Evolutionary conservation across 2,888 invertebrate species (phyloP), one percentile per base, ranked within the genome.

Genomic region (Sesia apiformis): DNA sequence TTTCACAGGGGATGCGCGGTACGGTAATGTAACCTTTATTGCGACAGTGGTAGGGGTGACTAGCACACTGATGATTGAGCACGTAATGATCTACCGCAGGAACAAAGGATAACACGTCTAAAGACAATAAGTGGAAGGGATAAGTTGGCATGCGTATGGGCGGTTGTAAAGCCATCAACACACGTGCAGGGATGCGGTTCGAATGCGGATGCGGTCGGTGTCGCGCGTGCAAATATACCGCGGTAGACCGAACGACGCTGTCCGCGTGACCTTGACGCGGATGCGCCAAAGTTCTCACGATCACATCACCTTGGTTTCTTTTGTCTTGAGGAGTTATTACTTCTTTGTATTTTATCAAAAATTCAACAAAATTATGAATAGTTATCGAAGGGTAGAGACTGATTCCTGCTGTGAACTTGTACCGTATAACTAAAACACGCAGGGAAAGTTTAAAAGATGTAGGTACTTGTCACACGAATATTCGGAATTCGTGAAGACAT

Each of bases 101-200:
- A 76, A 84, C 81, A 86, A 81, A 84, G 84, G 79, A 86, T 86
- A 83, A 85, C 77, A 78, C 74, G 74, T 81, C 81, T 83, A 81
- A 84, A 84, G 79, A 81, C 81, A 78, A 82, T 76, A 70, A 67
- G 72, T 70, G 66, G 80, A 84, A 85, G 79, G 84, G 80, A 82
- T 83, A 83, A 74, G 76, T 78, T 84, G 65, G 79, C 72, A 66
- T 81, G 78, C 65, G 69, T 73, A 67, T 65, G 62, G 63, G 62
- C 60, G 62, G 70, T 67, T 63, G 70, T 77, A 75, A 78, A 76
- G 77, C 74, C 71, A 73, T 74, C 63, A 65, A 70, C 67, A 80
- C 76, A 79, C 77, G 76, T 68, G 67, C 69, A 67, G 60, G 66
- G 69, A 78, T 77, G 81, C 73, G 67, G 66, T 65, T 67, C 70